Evolutionary conservation across 1,140 invertebrate genomes (phyloP), one percentile per base, ranked within the genome.

Genomic region (Trichonephila inaurata): DNA sequence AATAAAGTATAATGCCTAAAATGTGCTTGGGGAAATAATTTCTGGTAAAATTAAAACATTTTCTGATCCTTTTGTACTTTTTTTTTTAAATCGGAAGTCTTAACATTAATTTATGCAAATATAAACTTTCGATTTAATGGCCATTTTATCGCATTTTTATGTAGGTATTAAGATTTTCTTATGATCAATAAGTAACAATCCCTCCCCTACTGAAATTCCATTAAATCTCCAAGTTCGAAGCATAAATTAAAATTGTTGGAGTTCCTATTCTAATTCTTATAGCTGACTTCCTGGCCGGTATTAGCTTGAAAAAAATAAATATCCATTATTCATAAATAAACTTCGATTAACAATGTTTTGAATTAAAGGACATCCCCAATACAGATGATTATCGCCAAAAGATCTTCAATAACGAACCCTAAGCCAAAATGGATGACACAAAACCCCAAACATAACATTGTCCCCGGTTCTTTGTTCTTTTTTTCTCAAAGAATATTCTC

Each of bases 341-440:
- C 21, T 51, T 83, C 82, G 18, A 83, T 83, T 83, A 83, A 83
- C 82, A 83, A 83, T 40, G 82, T 83, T 51, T 58, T 83, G 28
- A 51, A 83, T 24, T 60, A 83, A 83, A 83, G n/a, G 44, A 24
- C 19, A 60, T 6, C 82, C 18, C 44, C 44, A 19, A 83, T 18
- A 58, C 19, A 83, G 82, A 83, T 83, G 82, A 51, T 83, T 60
- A 60, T 83, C 24, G 44, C 82, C 44, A 28, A 77, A 77, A 77
- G 72, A 16, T 24, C 44, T 58, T 58, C 82, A 60, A 83, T 83
- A 60, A 18, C 19, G 82, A 58, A 19, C 10, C 0, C 82, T 18
- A 58, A 19, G 21, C 19, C 16, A 18, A 33, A 28, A 77, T 33
- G 28, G 18, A n/a, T 58, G 44, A 85, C 18, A 77, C 72, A 16